These are phyloP conservation scores for Leistus spinibarbis DNA, from an alignment of 2,888 invertebrate genomes.

Conservation along the genomic window DNA sequence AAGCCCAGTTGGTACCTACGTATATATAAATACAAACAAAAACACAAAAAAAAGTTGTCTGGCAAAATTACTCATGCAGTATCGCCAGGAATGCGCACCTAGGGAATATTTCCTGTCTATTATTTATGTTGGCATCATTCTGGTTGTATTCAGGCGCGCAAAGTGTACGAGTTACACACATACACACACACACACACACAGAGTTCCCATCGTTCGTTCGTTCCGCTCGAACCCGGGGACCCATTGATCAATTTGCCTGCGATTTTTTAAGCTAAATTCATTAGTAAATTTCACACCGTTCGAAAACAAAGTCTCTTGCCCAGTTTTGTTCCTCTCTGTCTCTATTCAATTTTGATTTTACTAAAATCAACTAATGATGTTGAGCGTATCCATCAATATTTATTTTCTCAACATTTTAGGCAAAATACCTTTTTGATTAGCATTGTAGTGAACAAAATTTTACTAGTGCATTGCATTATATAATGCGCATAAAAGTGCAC, in stretches of 20 bases:
- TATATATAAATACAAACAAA: neutral
- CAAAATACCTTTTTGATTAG: too few species aligned
- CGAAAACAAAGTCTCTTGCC: neutral
- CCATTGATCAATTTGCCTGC: constrained; percentile 34
- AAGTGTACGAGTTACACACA: neutral
- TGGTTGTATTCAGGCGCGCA: neutral
- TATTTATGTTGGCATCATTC: constrained; percentile 29
- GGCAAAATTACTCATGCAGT: constrained; percentile 9
- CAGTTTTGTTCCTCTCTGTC: neutral
- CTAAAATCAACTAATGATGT: constrained; percentile 32
- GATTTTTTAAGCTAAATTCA: constrained; percentile 38
- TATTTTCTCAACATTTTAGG: neutral
- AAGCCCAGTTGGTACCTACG: neutral
- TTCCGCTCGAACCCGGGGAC: constrained; percentile 16
- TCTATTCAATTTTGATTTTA: constrained; percentile 13
- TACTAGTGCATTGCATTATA: too few species aligned
- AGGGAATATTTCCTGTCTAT: constrained; percentile 31
- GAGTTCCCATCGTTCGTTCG: neutral
- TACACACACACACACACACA: neutral
- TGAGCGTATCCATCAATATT: constrained; percentile 27
- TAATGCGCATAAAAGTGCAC: too few species aligned
- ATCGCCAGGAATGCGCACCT: constrained; percentile 7
- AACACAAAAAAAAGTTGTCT: constrained; percentile 8
- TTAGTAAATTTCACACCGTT: constrained; percentile 19
- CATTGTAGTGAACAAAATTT: too few species aligned